Evolutionary conservation across 2,797 vertebrate species (phyloP).

Genomic region (Danio jaintianensis): DNA sequence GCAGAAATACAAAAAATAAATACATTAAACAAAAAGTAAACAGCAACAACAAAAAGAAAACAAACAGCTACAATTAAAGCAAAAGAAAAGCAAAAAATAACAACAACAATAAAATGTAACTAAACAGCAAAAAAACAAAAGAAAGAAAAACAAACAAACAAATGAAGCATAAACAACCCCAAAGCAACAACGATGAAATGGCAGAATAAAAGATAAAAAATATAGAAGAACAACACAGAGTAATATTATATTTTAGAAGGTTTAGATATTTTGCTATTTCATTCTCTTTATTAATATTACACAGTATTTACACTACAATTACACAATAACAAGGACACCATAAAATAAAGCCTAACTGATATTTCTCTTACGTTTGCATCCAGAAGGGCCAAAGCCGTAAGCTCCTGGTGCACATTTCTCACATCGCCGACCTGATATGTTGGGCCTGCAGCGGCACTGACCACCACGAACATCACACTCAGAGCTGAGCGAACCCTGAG

Average conservation of each 20-base stretch:
- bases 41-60: not conserved
- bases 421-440: constrained; percentile 86
- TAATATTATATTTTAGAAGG: no score
- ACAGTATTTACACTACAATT: no score
- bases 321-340: not conserved
- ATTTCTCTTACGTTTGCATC: constrained; percentile 85
- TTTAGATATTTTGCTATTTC: no score
- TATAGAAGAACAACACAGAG: not conserved
- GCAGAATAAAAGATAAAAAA: not conserved
- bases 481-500: constrained; percentile 89
- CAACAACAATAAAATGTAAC: not conserved
- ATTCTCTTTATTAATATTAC: no score
- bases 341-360: not conserved
- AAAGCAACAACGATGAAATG: not conserved
- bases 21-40: not conserved
- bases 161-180: not conserved
- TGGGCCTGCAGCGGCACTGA: constrained; percentile 90
- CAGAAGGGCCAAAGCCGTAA: constrained; percentile 88
- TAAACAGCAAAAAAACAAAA: not conserved
- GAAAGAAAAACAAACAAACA: not conserved
- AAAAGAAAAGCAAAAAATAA: not conserved
- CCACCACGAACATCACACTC: constrained; percentile 89
- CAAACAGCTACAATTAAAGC: not conserved
- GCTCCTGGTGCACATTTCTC: constrained; percentile 87
- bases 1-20: not conserved